Base-by-base conservation (phyloP, 2,888 invertebrate genomes). In the Eurytoma californica region DNA sequence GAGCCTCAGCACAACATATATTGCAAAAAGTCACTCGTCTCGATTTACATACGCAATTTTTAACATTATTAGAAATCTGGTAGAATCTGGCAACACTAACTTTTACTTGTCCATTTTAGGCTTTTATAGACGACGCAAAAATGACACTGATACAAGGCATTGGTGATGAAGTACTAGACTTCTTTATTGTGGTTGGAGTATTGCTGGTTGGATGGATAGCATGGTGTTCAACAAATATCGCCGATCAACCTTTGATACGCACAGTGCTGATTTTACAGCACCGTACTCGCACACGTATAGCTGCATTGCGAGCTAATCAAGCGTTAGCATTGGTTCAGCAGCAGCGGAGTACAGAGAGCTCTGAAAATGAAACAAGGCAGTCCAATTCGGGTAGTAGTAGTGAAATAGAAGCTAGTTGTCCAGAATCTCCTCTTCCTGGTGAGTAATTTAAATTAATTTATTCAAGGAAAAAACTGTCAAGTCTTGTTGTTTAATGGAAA, bases 91-190 rank as follows among this genome's bases (percentile, higher is more conserved):
- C 57, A 12, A n/a, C 49, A 28, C 61, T 67, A 28, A 20, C 13
- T 63, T 61, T 47, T 61, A n/a, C 24, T 53, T 4, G 65, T 77
- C 51, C 24, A n/a, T 16, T 39, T n/a, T 63, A 72, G 72, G 63
- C 60, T 53, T 72, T 69, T 55, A 73, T 65, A 73, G 20, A 76
- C 70, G 18, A 57, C 13, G 16, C 12, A 87, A 92, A 88, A 86
- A 95, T 95, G 95, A 91, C 95, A 84, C 91, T 96, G 86, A 95
- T 96, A 84, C 95, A 96, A 88, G 96, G 96, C 66, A 92, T 97
- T 78, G 96, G 96, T 30, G 95, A 96, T 91, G 96, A 96, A 92
- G 96, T 97, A 81, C 93, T 94, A 68, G 93, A 95, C 87, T 94
- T 94, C 86, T 92, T 96, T 86, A 92, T 94, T 70, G 91, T 93